Percentiles rank a stretch among this genome's conserved stretches.
These are phyloP conservation scores for Macropus fuliginosus DNA, from an alignment of 2,797 vertebrate genomes.

Conservation along the genomic window DNA sequence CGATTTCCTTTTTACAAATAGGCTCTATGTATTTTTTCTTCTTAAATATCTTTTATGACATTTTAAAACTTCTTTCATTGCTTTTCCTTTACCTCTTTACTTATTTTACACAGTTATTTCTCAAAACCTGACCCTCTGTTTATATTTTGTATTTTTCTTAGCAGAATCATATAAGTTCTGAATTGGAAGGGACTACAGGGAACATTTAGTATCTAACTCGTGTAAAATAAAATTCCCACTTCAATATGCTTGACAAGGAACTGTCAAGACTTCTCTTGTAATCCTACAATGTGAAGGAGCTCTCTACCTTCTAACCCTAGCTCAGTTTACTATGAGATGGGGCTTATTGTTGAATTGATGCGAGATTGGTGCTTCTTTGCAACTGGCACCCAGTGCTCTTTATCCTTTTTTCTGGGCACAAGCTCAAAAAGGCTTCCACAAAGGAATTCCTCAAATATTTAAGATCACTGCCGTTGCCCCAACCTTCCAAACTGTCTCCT, in stretches of 20 bases:
- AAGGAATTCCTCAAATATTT: not conserved
- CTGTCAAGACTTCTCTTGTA: not conserved
- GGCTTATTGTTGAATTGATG: not conserved
- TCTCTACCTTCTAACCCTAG: not conserved
- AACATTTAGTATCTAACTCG: not conserved
- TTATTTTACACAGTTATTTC: not conserved
- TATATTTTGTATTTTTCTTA: not conserved
- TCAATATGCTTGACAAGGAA: not conserved
- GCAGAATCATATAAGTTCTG: not conserved
- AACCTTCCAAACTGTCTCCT: not conserved
- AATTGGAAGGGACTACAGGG: not conserved
- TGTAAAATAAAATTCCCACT: not conserved
- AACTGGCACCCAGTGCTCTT: not conserved
- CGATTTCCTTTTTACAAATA: not conserved
- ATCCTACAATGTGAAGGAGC: not conserved
- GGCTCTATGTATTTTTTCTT: not conserved
- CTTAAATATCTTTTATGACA: conserved; percentile 48
- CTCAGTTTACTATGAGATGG: not conserved
- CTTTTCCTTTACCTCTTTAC: conserved; percentile 25
- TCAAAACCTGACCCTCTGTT: not conserved
- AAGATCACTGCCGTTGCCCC: not conserved
- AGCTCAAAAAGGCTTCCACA: not conserved
- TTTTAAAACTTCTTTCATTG: not conserved
- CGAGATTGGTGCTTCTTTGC: not conserved
- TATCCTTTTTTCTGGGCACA: not conserved